phyloP scores from a whole-genome alignment of 2,888 invertebrate genomes.

The Endomychus coccineus region DNA sequence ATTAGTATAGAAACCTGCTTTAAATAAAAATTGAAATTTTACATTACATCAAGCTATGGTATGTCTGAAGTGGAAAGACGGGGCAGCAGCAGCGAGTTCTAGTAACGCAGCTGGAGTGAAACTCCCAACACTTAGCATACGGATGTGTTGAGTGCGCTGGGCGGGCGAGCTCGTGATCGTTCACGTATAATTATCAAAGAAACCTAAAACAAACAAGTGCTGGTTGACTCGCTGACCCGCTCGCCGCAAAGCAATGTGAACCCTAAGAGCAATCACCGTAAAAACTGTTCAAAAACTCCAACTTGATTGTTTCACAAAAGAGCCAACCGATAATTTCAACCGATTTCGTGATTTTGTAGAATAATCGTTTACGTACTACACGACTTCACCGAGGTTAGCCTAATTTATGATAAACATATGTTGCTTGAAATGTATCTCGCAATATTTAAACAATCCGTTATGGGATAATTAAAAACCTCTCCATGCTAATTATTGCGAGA shows the following conservation, averaged over 20 bases:
- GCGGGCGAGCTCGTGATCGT: constrained; percentile 42
- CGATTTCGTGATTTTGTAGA: constrained; percentile 36
- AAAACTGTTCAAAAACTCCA: constrained; percentile 15
- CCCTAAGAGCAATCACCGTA: constrained; percentile 24
- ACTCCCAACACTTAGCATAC: constrained; percentile 33
- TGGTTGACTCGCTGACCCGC: constrained; percentile 41
- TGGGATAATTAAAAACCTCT: too few species aligned
- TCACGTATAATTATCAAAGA: constrained; percentile 43
- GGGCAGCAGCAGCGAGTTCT: too few species aligned
- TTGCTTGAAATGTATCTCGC: too few species aligned
- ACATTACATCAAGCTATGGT: too few species aligned
- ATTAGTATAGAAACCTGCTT: too few species aligned
- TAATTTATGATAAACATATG: constrained; percentile 30
- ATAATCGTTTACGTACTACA: constrained; percentile 30
- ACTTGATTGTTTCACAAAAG: constrained; percentile 4
- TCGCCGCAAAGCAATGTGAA: constrained; percentile 29
- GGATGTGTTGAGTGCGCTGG: constrained; percentile 40
- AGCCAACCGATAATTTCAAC: constrained; percentile 33
- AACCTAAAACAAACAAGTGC: constrained; percentile 44
- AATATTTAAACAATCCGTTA: too few species aligned
- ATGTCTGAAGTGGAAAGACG: too few species aligned
- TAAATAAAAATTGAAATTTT: too few species aligned
- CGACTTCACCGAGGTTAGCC: constrained; percentile 29
- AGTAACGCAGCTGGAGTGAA: constrained; percentile 9
- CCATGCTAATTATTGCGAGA: too few species aligned